Evolutionary conservation across 2,113 vertebrate genomes (phyloP), one percentile per base, ranked within the genome.

Genomic region (Thalassoma bifasciatum): DNA sequence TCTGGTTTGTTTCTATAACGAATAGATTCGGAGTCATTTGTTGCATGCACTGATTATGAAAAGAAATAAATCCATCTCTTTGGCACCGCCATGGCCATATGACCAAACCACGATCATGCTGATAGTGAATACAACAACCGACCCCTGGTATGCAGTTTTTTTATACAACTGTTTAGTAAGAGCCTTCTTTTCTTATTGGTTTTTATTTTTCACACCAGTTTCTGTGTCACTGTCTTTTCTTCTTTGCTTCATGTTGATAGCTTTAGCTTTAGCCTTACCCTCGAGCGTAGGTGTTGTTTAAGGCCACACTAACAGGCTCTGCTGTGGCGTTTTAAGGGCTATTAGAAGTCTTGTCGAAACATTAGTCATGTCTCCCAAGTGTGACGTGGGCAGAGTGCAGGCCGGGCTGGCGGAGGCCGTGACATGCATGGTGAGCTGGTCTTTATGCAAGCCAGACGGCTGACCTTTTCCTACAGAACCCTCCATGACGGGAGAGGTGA

Each of bases 391-490:
- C 37, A 56, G 66, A 80, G 69, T 56, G n/a, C 54, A 42, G 58
- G 66, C 63, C 22, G 40, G 78, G 66, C 66, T 53, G 6, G 57
- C 46, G 40, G 71, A 59, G 82, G 77, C 75, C 54, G 74, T 89
- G 86, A 87, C 82, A 84, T 40, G 82, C 86, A 88, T 85, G 84
- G 86, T 6, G 57, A 87, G 72, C 66, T 53, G 77, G 70, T 87
- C 77, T 82, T 72, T 75, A 79, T 80, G 52, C 16, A 13, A 77
- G 74, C 77, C 87, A 88, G 89, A 82, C 85, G 38, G 61, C 75
- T 91, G 91, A 92, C 91, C 90, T 92, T 93, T 92, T 85, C 78
- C 67, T 57, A 53, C 60, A 65, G 66, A 75, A 80, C 72, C 75
- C 64, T 85, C 58, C 5, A 21, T 1, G 37, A 64, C 52, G 26